Conservation (phyloP, 2,797 vertebrate genomes). For the Malurus splendens region DNA sequence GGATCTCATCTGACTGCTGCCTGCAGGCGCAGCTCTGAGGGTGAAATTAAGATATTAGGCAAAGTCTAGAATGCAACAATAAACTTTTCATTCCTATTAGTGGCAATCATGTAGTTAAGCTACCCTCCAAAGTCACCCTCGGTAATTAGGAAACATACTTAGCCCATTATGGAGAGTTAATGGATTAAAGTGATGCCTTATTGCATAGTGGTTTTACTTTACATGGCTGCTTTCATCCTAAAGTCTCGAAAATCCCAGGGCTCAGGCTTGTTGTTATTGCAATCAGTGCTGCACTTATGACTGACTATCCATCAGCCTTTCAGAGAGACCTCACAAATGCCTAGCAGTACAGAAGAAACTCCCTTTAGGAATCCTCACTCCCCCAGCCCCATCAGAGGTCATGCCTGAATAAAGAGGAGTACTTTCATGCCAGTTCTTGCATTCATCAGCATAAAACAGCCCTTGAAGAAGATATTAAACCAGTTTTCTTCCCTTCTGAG, state of each 20-base stretch:
- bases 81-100: neutral
- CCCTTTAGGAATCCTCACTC: neutral
- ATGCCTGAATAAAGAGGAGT: neutral
- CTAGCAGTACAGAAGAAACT: neutral
- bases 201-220: neutral
- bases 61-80: neutral
- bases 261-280: neutral
- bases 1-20: slow-evolving; percentile 11
- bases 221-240: neutral
- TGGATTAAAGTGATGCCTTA: slow-evolving; percentile 17
- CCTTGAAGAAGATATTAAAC: neutral
- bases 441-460: neutral
- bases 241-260: neutral
- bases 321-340: neutral
- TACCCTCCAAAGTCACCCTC: neutral
- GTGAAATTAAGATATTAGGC: slow-evolving; percentile 15
- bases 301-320: neutral
- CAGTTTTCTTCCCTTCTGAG: neutral
- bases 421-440: neutral
- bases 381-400: neutral
- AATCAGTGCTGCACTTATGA: neutral
- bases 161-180: slow-evolving; percentile 22
- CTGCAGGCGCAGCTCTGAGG: neutral
- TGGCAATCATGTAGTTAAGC: slow-evolving; percentile 1
- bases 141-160: slow-evolving; percentile 15